Percentiles rank a stretch among this genome's conserved stretches.
Evolutionary conservation across 2,797 vertebrate genomes (phyloP).

Genomic region (Microctenopoma steveboyesi): DNA sequence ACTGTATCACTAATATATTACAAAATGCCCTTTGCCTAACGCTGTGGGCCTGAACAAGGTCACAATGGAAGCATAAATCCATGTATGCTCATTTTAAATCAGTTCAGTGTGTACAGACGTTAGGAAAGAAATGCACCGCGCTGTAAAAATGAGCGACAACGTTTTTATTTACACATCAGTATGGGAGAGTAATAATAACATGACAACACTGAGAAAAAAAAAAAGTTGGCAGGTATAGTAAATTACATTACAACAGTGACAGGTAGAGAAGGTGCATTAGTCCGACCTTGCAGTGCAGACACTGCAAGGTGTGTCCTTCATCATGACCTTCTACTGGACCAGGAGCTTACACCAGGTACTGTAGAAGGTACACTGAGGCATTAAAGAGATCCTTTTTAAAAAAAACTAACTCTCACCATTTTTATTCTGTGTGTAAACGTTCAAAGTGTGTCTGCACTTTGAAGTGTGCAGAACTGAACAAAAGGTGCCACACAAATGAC

Average conservation of each 20-base stretch:
- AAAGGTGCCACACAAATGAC: too few species aligned
- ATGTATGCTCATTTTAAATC: background rate
- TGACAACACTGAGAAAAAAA: conserved; percentile 3
- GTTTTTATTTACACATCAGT: conserved; percentile 50
- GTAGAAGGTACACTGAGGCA: background rate
- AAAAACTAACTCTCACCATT: too few species aligned
- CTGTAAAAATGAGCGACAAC: background rate
- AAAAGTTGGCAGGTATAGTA: background rate
- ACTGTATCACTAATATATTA: conserved; percentile 52
- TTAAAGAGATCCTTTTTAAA: too few species aligned
- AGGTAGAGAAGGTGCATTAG: conserved; percentile 3
- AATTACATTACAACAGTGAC: background rate
- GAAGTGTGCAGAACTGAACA: too few species aligned
- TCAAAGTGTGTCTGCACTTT: too few species aligned
- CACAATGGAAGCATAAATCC: conserved; percentile 30
- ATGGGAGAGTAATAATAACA: conserved; percentile 30
- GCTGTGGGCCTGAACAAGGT: conserved; percentile 46
- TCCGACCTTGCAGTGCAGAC: background rate
- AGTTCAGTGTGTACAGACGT: background rate
- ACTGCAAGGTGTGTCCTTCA: background rate
- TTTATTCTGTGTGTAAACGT: too few species aligned
- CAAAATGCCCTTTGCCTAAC: conserved; percentile 50
- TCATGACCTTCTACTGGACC: background rate
- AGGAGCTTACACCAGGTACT: background rate
- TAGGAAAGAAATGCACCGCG: background rate